A percentile compares a stretch with the other conserved stretches of the same genome.
Conservation (phyloP, 2,888 invertebrate species). For the Phragmatobia fuliginosa region DNA sequence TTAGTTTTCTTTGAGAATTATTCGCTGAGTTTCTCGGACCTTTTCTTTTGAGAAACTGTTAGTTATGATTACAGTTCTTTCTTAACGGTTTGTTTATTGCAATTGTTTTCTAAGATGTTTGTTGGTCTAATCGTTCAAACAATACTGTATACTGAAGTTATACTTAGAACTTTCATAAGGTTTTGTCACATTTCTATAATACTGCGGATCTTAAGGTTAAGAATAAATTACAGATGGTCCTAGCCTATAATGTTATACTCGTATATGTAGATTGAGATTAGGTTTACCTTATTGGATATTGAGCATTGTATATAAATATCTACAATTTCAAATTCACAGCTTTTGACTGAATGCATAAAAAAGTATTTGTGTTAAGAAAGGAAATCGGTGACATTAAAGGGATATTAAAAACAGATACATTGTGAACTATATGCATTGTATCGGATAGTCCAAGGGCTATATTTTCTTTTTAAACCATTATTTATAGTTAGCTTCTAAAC, state of each 20-base stretch:
- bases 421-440: too few relatives aligned
- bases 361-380: too few relatives aligned
- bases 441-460: too few relatives aligned
- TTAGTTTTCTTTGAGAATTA: conserved; percentile 60
- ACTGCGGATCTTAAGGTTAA: not conserved
- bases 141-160: not conserved
- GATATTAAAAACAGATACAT: too few relatives aligned
- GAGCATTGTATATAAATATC: not conserved
- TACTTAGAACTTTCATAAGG: not conserved
- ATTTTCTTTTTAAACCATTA: too few relatives aligned
- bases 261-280: not conserved
- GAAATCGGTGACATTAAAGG: too few relatives aligned
- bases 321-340: too few relatives aligned
- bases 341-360: too few relatives aligned
- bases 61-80: conserved; percentile 1
- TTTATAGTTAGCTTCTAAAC: too few relatives aligned
- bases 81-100: not conserved
- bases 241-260: not conserved
- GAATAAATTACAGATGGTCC: not conserved
- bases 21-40: conserved; percentile 30
- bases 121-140: not conserved
- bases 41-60: conserved; percentile 2
- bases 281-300: not conserved
- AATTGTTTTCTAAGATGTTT: not conserved
- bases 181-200: not conserved